A percentile compares a stretch with the other conserved stretches of the same genome.
Evolutionary conservation across 2,888 invertebrate genomes (phyloP).

Genomic region (Actias luna): DNA sequence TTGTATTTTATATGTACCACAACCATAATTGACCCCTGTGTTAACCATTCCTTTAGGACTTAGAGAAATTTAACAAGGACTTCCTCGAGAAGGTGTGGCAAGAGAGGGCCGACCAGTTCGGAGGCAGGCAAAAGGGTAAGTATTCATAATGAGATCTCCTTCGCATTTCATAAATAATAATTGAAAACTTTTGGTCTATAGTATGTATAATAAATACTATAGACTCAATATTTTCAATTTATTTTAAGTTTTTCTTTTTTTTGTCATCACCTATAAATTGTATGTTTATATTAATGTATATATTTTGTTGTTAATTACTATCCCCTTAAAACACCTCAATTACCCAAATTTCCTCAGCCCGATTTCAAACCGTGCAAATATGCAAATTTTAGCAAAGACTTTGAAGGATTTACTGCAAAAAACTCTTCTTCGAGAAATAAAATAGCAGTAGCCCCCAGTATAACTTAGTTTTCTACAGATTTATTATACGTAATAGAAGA

Average conservation of each 20-base stretch:
- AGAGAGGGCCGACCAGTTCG: slow-evolving; percentile 93
- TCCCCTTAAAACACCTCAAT: neutral
- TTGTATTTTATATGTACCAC: slow-evolving; percentile 16
- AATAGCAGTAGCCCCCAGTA: too few species aligned
- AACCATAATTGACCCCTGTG: slow-evolving; percentile 19
- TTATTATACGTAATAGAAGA: too few species aligned
- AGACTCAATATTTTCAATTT: too few species aligned
- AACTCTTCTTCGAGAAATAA: too few species aligned
- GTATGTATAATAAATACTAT: too few species aligned
- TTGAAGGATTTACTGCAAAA: too few species aligned
- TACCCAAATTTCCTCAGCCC: neutral
- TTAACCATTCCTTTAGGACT: slow-evolving; percentile 85
- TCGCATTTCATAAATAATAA: neutral
- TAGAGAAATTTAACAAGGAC: slow-evolving; percentile 92
- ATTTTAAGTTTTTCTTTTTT: too few species aligned
- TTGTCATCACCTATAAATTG: too few species aligned
- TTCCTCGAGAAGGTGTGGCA: slow-evolving; percentile 92
- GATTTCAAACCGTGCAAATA: neutral
- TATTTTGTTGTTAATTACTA: neutral
- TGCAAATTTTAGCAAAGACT: too few species aligned
- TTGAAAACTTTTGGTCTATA: too few species aligned
- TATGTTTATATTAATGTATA: neutral
- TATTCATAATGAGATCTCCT: slow-evolving; percentile 34
- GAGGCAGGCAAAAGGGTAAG: slow-evolving; percentile 94
- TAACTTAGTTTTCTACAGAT: too few species aligned